phyloP scores from a whole-genome alignment of 2,797 vertebrate species.

The Amphiprion clarkii region DNA sequence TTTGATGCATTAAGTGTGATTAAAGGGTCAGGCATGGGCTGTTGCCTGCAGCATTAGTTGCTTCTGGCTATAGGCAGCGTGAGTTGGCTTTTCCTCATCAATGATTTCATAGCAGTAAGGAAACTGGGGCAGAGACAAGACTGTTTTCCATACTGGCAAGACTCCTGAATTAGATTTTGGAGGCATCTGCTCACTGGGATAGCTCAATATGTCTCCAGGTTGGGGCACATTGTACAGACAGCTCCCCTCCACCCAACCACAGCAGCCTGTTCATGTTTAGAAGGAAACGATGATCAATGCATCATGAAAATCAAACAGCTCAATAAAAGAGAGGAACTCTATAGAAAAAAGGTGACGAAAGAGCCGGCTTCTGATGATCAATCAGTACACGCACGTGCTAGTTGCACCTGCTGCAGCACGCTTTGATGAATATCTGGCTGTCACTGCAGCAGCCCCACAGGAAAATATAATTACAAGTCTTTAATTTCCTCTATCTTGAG shows the following conservation, averaged over 20 bases:
- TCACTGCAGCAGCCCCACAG: slow-evolving; percentile 51
- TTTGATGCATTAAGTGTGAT: slow-evolving; percentile 66
- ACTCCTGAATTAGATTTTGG: slow-evolving; percentile 68
- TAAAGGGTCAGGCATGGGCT: slow-evolving; percentile 66
- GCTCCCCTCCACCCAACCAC: slow-evolving; percentile 32
- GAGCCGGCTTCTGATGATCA: slow-evolving; percentile 32
- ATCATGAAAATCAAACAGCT: slow-evolving; percentile 46
- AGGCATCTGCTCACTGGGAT: slow-evolving; percentile 69
- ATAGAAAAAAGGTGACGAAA: slow-evolving; percentile 42
- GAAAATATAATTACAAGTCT: slow-evolving; percentile 71
- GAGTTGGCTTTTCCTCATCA: slow-evolving; percentile 74
- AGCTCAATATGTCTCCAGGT: slow-evolving; percentile 67
- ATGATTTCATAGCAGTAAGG: slow-evolving; percentile 64
- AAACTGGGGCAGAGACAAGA: slow-evolving; percentile 70
- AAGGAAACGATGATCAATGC: slow-evolving; percentile 53
- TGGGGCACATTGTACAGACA: slow-evolving; percentile 26
- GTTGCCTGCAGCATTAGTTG: slow-evolving; percentile 59
- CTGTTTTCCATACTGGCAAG: slow-evolving; percentile 72
- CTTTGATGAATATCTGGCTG: slow-evolving; percentile 76
- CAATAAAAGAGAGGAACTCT: slow-evolving; percentile 38
- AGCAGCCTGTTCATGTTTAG: slow-evolving; percentile 40
- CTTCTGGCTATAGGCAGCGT: slow-evolving; percentile 63
- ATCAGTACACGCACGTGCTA: slow-evolving; percentile 45
- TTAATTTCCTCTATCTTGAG: slow-evolving; percentile 69
- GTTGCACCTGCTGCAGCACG: slow-evolving; percentile 56